These are phyloP conservation scores for Chaunax sp. DNA, from an alignment of 2,797 vertebrate species.

Conservation along the genomic window DNA sequence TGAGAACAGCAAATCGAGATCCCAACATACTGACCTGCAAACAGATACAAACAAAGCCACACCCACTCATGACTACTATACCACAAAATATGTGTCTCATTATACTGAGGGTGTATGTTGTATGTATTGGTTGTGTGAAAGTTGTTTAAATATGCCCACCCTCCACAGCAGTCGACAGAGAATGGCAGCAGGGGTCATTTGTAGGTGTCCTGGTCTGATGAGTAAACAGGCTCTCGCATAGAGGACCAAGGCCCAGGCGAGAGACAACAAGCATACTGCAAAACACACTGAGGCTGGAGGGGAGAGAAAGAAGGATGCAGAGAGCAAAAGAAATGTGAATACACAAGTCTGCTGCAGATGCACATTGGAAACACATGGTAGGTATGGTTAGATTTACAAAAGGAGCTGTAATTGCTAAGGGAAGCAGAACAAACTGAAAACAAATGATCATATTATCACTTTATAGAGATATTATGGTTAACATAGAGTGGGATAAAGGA, in stretches of 20 bases:
- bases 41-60: slow-evolving; percentile 30
- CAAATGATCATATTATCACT: background rate
- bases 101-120: background rate
- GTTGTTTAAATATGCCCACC: slow-evolving; percentile 55
- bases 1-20: slow-evolving; percentile 84
- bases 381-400: background rate
- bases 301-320: background rate
- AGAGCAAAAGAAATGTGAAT: slow-evolving; percentile 14
- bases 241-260: slow-evolving; percentile 89
- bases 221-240: slow-evolving; percentile 80
- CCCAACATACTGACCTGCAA: slow-evolving; percentile 85
- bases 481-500: too few species aligned
- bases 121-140: background rate
- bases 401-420: background rate
- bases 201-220: slow-evolving; percentile 84
- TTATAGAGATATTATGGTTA: background rate
- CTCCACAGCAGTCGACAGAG: slow-evolving; percentile 91
- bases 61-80: background rate
- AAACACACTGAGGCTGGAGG: slow-evolving; percentile 81
- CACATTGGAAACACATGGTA: background rate
- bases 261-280: slow-evolving; percentile 84
- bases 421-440: slow-evolving; percentile 9
- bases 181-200: slow-evolving; percentile 80
- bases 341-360: background rate
- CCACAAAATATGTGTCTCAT: background rate